Percentiles rank a stretch among this genome's conserved stretches.
Conservation (phyloP, 2,113 vertebrate species). For the Connochaetes taurinus region DNA sequence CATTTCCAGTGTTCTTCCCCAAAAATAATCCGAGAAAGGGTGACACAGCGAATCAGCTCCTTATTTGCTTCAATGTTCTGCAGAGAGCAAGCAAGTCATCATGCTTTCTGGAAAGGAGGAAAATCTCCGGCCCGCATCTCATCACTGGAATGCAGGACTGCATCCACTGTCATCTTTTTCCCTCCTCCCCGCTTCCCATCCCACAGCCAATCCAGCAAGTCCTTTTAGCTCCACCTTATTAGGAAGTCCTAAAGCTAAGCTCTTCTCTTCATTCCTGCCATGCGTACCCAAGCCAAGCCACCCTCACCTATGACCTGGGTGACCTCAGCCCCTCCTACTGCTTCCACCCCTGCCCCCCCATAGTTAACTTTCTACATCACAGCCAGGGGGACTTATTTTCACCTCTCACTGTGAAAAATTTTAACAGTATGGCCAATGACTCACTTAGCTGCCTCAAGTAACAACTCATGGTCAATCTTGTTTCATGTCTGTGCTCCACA, state of each 20-base stretch:
- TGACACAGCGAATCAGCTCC: conserved; percentile 69
- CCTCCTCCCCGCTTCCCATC: not conserved
- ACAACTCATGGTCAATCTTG: not conserved
- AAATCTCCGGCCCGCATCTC: not conserved
- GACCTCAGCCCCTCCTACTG: not conserved
- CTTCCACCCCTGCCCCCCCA: not conserved
- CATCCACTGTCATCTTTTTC: not conserved
- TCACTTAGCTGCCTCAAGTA: not conserved
- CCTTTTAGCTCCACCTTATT: not conserved
- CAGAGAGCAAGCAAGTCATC: not conserved
- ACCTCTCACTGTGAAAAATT: not conserved
- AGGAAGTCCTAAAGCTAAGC: not conserved
- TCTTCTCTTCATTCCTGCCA: not conserved
- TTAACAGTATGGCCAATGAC: not conserved
- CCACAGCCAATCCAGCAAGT: not conserved
- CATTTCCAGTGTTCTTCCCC: conserved; percentile 71
- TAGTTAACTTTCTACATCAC: not conserved
- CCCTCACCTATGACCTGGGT: not conserved
- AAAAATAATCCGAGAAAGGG: conserved; percentile 68
- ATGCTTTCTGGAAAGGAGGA: not conserved
- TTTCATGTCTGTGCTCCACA: not conserved
- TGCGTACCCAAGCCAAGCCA: not conserved
- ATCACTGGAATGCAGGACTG: not conserved
- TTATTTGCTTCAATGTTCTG: conserved; percentile 63
- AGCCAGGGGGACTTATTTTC: not conserved